Conservation (phyloP, 2,113 vertebrate genomes). For the Labrus mixtus region DNA sequence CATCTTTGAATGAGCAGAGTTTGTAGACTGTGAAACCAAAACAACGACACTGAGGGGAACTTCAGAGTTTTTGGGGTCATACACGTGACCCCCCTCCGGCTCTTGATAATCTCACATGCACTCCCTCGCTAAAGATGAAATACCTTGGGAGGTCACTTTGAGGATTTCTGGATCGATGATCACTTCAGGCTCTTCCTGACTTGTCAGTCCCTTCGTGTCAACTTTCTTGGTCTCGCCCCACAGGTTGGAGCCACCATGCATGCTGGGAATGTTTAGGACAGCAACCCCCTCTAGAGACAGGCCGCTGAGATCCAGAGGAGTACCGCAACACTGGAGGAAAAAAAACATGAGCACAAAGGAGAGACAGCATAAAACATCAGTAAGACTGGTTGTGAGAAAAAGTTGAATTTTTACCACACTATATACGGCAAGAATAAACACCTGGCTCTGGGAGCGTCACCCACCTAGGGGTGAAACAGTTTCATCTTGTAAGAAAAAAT, state of each 20-base stretch:
- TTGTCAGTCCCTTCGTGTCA: constrained; percentile 73
- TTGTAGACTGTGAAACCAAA: not conserved
- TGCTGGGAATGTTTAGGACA: constrained; percentile 95
- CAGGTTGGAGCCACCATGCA: constrained; percentile 92
- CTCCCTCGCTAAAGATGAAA: not conserved
- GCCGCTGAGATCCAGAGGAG: constrained; percentile 86
- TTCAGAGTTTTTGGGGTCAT: not conserved
- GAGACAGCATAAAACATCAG: not conserved
- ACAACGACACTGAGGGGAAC: not conserved
- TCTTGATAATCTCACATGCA: not conserved
- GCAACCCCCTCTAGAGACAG: constrained; percentile 89
- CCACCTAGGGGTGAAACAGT: too few relatives aligned
- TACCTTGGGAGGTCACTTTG: constrained; percentile 91
- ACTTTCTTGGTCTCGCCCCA: constrained; percentile 92
- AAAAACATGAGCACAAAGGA: not conserved
- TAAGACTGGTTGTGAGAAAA: too few relatives aligned
- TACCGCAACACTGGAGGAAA: constrained; percentile 87
- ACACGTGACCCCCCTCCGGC: not conserved
- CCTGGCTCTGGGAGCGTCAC: too few relatives aligned
- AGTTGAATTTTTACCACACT: too few relatives aligned
- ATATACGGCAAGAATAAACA: too few relatives aligned
- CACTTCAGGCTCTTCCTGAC: constrained; percentile 82
- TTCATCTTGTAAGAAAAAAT: not conserved
- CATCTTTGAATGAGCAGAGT: not conserved
- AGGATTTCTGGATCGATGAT: constrained; percentile 89